phyloP scores from a whole-genome alignment of 2,888 invertebrate genomes.

The Hypomecis punctinalis region DNA sequence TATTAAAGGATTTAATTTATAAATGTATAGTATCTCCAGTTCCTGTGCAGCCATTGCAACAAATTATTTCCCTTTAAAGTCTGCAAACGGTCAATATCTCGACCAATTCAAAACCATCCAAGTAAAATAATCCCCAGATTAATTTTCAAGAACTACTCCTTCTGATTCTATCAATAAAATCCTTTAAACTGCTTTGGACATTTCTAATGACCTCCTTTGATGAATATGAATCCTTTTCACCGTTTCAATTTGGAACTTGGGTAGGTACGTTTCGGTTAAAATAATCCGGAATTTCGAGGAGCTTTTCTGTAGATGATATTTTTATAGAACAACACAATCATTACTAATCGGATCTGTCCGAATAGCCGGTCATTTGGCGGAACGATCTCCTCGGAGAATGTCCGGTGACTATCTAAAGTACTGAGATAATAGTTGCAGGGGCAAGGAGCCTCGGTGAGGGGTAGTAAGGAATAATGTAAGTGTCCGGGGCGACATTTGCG shows the following conservation, averaged over 20 bases:
- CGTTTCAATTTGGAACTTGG: conserved; percentile 47
- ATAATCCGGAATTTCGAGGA: conserved; percentile 47
- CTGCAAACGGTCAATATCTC: conserved; percentile 18
- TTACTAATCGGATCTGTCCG: conserved; percentile 82
- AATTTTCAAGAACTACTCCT: conserved; percentile 66
- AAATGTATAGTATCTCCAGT: too few species aligned
- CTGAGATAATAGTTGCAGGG: conserved; percentile 82
- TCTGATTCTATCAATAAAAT: conserved; percentile 72
- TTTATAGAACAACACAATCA: conserved; percentile 81
- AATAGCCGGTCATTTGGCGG: conserved; percentile 81
- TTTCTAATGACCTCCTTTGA: conserved; percentile 72
- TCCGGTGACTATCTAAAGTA: conserved; percentile 83
- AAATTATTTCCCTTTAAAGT: not conserved
- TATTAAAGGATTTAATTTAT: too few species aligned
- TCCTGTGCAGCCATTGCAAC: not conserved
- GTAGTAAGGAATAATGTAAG: conserved; percentile 81
- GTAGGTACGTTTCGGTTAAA: conserved; percentile 48
- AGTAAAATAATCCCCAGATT: conserved; percentile 76
- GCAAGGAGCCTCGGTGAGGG: conserved; percentile 56
- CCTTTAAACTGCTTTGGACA: conserved; percentile 65
- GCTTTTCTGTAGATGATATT: conserved; percentile 68
- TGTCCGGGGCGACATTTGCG: conserved; percentile 84
- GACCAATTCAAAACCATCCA: conserved; percentile 48
- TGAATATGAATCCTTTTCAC: conserved; percentile 74
- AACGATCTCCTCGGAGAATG: conserved; percentile 76